A percentile compares a stretch with the other conserved stretches of the same genome.
These are phyloP conservation scores for Sepioteuthis lessoniana DNA, from an alignment of 2,888 invertebrate species.

Conservation along the genomic window DNA sequence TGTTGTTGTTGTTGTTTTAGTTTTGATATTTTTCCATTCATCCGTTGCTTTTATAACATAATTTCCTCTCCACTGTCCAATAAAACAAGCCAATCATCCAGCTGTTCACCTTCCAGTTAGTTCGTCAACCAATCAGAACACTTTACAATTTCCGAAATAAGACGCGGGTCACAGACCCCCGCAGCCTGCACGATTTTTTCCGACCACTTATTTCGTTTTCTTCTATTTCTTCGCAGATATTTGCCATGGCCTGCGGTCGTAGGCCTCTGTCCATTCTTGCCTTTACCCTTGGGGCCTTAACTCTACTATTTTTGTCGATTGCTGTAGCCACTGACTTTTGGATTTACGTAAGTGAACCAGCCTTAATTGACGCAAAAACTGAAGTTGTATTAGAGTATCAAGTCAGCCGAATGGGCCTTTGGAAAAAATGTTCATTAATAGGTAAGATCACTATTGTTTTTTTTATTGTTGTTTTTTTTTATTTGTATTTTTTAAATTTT, in stretches of 20 bases:
- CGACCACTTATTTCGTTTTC: neutral
- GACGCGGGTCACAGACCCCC: neutral
- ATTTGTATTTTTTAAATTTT: too few relatives aligned
- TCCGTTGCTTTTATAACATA: neutral
- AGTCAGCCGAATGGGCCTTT: constrained; percentile 34
- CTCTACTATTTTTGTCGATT: neutral
- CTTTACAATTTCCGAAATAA: neutral
- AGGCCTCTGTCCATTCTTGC: neutral
- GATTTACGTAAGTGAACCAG: constrained; percentile 36
- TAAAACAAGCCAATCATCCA: neutral
- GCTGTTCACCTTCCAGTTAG: neutral
- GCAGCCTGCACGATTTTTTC: neutral
- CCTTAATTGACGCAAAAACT: constrained; percentile 10
- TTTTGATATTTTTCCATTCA: neutral
- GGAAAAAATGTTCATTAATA: constrained; percentile 38
- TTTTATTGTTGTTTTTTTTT: neutral
- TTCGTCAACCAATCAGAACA: neutral
- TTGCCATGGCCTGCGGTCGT: neutral
- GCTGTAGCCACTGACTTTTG: neutral
- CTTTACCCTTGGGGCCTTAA: constrained; percentile 15
- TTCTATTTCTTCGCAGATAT: neutral
- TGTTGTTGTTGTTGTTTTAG: neutral
- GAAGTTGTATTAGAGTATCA: neutral
- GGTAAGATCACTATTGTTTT: neutral
- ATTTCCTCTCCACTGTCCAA: neutral